Evolutionary conservation across 2,888 invertebrate species (phyloP).

Genomic region (Eupsilia transversa): DNA sequence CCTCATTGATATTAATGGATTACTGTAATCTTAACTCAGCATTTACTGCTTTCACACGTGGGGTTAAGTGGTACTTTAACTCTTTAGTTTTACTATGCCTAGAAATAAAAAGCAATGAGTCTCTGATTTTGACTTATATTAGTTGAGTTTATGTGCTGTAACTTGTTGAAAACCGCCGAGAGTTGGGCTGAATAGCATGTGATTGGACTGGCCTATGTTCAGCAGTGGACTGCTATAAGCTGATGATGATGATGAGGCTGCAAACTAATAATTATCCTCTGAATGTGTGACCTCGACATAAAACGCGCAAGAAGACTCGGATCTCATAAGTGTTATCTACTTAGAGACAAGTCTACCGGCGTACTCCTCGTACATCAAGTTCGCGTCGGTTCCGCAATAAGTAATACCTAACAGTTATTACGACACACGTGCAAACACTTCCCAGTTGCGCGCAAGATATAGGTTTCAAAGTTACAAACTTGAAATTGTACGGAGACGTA

Average conservation of each 20-base stretch:
- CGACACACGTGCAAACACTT: constrained; percentile 57
- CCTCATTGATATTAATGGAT: constrained; percentile 60
- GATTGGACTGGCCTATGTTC: background rate
- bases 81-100: constrained; percentile 22
- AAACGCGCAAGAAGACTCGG: background rate
- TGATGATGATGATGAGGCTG: background rate
- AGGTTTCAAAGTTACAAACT: constrained; percentile 52
- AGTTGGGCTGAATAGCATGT: background rate
- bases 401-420: constrained; percentile 65
- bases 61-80: constrained; percentile 42
- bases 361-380: constrained; percentile 53
- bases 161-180: background rate
- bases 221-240: background rate
- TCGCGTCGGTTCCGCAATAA: constrained; percentile 53
- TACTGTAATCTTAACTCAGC: constrained; percentile 56
- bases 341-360: constrained; percentile 40
- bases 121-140: constrained; percentile 4
- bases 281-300: background rate
- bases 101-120: constrained; percentile 48
- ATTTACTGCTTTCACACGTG: constrained; percentile 48
- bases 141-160: constrained; percentile 4
- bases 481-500: constrained; percentile 43
- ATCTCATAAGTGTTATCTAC: constrained; percentile 27
- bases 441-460: constrained; percentile 38
- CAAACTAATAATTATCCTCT: background rate